A percentile compares a stretch with the other conserved stretches of the same genome.
Conservation (phyloP, 2,113 vertebrate genomes). For the Poecile atricapillus region DNA sequence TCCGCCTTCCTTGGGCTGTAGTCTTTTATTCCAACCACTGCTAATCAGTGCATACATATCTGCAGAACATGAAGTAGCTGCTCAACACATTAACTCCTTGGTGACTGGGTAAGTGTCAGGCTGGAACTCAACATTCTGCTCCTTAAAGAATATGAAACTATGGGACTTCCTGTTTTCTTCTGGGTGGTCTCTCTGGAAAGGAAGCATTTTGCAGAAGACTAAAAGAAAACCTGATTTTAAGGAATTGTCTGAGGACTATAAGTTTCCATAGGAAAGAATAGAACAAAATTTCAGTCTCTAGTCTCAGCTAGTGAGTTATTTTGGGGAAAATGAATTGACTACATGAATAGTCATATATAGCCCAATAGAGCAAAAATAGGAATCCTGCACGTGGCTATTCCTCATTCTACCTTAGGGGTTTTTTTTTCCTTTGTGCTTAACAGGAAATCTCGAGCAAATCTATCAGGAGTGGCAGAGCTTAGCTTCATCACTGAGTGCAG, state of each 20-base stretch:
- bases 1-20: constrained; percentile 14
- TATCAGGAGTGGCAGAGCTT: not conserved
- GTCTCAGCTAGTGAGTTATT: not conserved
- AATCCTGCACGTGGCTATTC: not conserved
- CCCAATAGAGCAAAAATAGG: not conserved
- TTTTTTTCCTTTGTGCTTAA: not conserved
- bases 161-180: not conserved
- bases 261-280: not conserved
- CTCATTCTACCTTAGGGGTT: not conserved
- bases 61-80: constrained; percentile 25
- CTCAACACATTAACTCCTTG: constrained; percentile 24
- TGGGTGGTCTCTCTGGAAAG: constrained; percentile 4
- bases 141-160: not conserved
- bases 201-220: not conserved
- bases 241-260: not conserved
- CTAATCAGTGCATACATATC: constrained; percentile 25
- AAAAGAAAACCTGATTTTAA: not conserved
- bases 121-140: not conserved
- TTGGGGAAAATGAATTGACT: not conserved
- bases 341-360: not conserved
- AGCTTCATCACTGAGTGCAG: not conserved
- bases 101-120: not conserved
- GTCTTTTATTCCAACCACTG: constrained; percentile 39
- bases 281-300: not conserved
- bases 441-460: not conserved